These are phyloP conservation scores for Grammomys dolichurus DNA, from an alignment of 2,113 vertebrate species.

Conservation along the genomic window DNA sequence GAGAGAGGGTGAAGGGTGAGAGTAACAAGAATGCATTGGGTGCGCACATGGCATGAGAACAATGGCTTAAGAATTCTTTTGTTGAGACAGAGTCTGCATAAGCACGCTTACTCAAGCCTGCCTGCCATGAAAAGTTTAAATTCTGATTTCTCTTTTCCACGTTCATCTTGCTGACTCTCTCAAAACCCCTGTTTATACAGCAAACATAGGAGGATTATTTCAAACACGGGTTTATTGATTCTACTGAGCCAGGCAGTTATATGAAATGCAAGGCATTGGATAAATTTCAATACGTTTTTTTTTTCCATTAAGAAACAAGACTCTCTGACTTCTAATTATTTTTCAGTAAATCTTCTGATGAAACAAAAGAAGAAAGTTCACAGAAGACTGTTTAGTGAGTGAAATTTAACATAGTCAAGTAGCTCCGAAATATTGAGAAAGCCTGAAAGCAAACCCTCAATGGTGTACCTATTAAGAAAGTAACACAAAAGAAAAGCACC, in stretches of 20 bases:
- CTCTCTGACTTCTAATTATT: neutral
- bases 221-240: neutral
- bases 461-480: neutral
- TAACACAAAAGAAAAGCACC: neutral
- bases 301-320: neutral
- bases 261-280: neutral
- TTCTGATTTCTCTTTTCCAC: slow-evolving; percentile 6
- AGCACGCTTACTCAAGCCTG: neutral
- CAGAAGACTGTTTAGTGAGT: neutral
- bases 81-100: neutral
- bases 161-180: neutral
- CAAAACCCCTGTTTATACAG: neutral
- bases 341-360: neutral
- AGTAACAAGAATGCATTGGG: neutral
- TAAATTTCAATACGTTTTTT: neutral
- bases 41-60: neutral
- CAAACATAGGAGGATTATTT: neutral
- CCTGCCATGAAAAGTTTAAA: neutral
- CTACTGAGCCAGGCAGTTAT: neutral
- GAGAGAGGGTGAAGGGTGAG: neutral
- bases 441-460: neutral
- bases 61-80: neutral
- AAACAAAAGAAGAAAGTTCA: neutral
- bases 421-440: neutral
- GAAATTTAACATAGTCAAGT: neutral